Base-by-base conservation (phyloP, 2,113 vertebrate genomes). In the Lepus americanus region DNA sequence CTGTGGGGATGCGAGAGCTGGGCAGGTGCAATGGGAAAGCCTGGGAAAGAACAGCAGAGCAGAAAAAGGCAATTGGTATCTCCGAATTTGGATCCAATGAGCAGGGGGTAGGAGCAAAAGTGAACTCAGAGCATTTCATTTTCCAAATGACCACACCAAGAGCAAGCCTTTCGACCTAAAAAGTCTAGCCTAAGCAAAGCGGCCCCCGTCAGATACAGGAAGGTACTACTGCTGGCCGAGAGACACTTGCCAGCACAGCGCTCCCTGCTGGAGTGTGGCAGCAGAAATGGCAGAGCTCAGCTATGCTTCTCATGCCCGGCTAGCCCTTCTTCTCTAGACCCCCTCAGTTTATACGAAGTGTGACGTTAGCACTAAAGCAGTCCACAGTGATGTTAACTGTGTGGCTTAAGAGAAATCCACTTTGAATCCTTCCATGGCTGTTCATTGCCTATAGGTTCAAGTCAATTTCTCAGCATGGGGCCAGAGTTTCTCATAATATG, bases 11-110 rank as follows among this genome's bases (percentile, higher is more conserved):
- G 6, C 83, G 49, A 94, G 19, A 73, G 20, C n/a, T 3, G 13
- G 36, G 11, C 17, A 70, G 9, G 25, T 16, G 0, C 27, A 31
- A 59, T 25, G 33, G 63, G 31, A 92, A 95, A 81, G 51, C 14
- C 53, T 44, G 8, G 29, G 66, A 89, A 76, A 59, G 66, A 87
- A 69, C 22, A 72, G 23, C 9, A 12, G 49, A 74, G 20, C 53
- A 86, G 16, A 23, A 85, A 44, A 83, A 49, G 20, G 31, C 72
- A 87, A 44, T 1, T 53, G 17, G 44, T 3, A n/a, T 29, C 36
- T 86, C 72, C 66, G 36, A 81, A 33, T 80, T 27, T 53, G 39
- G 59, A 39, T 44, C 17, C 84, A 93, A 20, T 87, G 79, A 93
- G 70, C 31, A 77, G 53, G 67, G 76, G 44, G 25, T 14, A 25